Percentiles rank a stretch among this genome's conserved stretches.
These are phyloP conservation scores for Pachypsylla venusta DNA, from an alignment of 1,140 invertebrate species.

Conservation along the genomic window DNA sequence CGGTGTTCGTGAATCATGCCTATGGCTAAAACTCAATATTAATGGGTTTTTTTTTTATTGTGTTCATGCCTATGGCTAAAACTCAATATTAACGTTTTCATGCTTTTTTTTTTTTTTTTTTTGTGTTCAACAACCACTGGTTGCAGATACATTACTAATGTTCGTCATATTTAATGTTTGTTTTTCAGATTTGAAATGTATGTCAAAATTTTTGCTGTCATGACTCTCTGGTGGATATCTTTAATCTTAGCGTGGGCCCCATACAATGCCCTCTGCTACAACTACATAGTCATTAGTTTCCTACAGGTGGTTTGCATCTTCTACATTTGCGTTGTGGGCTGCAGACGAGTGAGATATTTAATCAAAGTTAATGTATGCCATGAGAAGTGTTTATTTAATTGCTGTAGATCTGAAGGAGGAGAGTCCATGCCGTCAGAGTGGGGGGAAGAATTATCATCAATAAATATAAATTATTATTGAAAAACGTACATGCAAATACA, in stretches of 20 bases:
- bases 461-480: conserved; percentile 20
- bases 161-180: conserved; percentile 17
- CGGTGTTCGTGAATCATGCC: too few species aligned
- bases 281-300: conserved; percentile 53
- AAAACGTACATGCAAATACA: too few species aligned
- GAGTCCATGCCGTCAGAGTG: conserved; percentile 48
- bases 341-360: conserved; percentile 57
- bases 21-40: too few species aligned
- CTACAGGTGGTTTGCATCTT: conserved; percentile 53
- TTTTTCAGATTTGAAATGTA: conserved; percentile 61
- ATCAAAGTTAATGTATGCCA: conserved; percentile 60
- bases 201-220: conserved; percentile 50
- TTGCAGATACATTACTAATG: neutral
- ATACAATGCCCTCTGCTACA: conserved; percentile 50
- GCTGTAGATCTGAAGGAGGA: conserved; percentile 38
- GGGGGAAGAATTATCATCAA: conserved; percentile 59
- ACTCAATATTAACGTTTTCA: too few species aligned
- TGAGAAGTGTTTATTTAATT: conserved; percentile 35
- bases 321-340: conserved; percentile 56
- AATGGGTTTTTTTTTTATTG: too few species aligned
- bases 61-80: too few species aligned
- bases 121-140: neutral
- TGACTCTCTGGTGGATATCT: conserved; percentile 57
- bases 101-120: conserved; percentile 1
- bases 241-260: conserved; percentile 53